A percentile compares a stretch with the other conserved stretches of the same genome.
Conservation (phyloP, 2,113 vertebrate species). For the Phylloscopus trochilus region DNA sequence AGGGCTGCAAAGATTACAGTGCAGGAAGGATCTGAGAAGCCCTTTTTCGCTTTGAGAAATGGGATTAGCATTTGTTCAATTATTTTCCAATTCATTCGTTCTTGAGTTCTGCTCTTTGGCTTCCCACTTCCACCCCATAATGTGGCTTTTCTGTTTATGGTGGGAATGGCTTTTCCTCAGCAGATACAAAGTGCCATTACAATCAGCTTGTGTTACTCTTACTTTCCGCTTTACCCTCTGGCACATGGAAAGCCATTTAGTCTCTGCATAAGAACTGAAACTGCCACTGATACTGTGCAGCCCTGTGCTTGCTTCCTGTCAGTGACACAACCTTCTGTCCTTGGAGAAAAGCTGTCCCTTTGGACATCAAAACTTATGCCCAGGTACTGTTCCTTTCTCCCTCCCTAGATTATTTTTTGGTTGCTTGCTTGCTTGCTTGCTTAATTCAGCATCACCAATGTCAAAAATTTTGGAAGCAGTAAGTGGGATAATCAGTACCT, state of each 20-base stretch:
- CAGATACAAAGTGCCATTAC: neutral
- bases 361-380: neutral
- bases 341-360: neutral
- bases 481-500: neutral
- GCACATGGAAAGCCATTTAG: neutral
- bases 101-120: neutral
- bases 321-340: neutral
- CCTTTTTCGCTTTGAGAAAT: neutral
- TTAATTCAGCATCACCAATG: neutral
- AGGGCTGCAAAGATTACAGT: fast-evolving
- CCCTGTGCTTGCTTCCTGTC: neutral
- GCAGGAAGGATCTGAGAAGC: neutral
- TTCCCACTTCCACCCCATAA: neutral
- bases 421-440: neutral
- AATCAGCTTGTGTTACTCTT: neutral
- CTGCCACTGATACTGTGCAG: fast-evolving
- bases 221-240: neutral
- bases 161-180: neutral
- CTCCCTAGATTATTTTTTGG: neutral
- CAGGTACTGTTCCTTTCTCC: neutral
- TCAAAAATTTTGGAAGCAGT: neutral
- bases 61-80: neutral
- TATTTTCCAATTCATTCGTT: fast-evolving
- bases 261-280: neutral
- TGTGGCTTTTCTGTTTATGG: neutral